A percentile compares a stretch with the other conserved stretches of the same genome.
Conservation (phyloP, 2,888 invertebrate species). For the Erynnis tages region DNA sequence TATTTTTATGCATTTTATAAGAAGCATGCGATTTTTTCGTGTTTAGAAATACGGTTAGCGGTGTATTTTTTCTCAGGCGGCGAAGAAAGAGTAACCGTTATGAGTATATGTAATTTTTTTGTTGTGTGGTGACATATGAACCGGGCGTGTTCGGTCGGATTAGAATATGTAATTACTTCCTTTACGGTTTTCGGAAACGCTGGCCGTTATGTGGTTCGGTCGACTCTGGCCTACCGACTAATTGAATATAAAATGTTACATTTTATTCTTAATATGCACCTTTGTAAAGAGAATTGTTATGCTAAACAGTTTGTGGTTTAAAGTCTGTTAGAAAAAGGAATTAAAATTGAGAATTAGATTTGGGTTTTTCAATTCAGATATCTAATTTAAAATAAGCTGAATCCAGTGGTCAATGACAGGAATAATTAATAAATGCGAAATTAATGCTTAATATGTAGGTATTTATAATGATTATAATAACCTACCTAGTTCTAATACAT, state of each 20-base stretch:
- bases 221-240: conserved; percentile 15
- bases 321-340: no score
- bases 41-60: conserved; percentile 65
- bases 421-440: no score
- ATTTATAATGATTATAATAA: no score
- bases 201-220: conserved; percentile 32
- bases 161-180: conserved; percentile 82
- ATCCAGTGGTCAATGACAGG: no score
- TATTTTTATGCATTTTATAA: conserved; percentile 61
- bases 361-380: neutral
- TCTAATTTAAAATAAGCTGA: no score
- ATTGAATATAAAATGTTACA: conserved; percentile 21
- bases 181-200: conserved; percentile 79
- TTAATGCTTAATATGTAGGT: no score
- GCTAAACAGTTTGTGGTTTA: neutral
- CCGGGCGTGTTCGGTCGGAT: conserved; percentile 70
- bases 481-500: no score
- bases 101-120: conserved; percentile 60
- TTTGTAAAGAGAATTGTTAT: conserved; percentile 10
- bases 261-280: conserved; percentile 10
- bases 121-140: conserved; percentile 78
- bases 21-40: conserved; percentile 73
- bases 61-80: conserved; percentile 75
- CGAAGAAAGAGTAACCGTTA: conserved; percentile 68
- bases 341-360: no score